Evolutionary conservation across 2,113 vertebrate species (phyloP), one percentile per base, ranked within the genome.

Genomic region (Xenotilapia longispinis): DNA sequence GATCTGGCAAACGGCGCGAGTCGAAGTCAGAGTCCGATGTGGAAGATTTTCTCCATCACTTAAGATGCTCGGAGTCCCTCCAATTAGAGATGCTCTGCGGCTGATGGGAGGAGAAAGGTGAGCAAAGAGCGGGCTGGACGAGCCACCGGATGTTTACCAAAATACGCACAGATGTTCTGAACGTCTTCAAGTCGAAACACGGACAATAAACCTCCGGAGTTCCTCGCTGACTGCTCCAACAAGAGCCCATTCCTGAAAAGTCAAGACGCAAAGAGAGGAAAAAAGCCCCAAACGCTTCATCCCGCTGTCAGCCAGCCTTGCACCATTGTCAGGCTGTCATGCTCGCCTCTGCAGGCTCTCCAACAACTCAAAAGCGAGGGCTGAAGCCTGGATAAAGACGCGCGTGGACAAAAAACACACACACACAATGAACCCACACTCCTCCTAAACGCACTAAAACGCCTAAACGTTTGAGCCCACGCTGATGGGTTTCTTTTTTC

Each of bases 281-380:
- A 82, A 80, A 80, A 68, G 5, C 6, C 33, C 4, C 21, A 85
- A 83, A 55, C 87, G 85, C 88, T 49, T 45, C 88, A 85, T 88
- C 54, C 42, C 31, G 68, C 75, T 60, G 90, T 89, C 68, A 84
- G 3, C 7, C 85, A 87, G 89, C 84, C 31, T 80, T 88, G 93
- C 88, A 91, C 89, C 94, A 95, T 94, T 85, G 94, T 93, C 90
- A 82, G 13, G 79, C 91, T 87, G 90, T 83, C 90, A 58, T 55
- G 87, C 84, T 90, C 87, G 51, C 68, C 88, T 86, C 87, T 87
- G 92, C 92, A 36, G 88, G 49, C 63, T 70, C 84, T 65, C 65
- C 63, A 88, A 84, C 82, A 55, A 90, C 83, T 88, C 91, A 53
- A 9, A 89, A 63, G 68, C 68, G 26, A 73, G 26, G 84, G 78